phyloP scores from a whole-genome alignment of 2,113 vertebrate species.

The Gadus chalcogrammus region DNA sequence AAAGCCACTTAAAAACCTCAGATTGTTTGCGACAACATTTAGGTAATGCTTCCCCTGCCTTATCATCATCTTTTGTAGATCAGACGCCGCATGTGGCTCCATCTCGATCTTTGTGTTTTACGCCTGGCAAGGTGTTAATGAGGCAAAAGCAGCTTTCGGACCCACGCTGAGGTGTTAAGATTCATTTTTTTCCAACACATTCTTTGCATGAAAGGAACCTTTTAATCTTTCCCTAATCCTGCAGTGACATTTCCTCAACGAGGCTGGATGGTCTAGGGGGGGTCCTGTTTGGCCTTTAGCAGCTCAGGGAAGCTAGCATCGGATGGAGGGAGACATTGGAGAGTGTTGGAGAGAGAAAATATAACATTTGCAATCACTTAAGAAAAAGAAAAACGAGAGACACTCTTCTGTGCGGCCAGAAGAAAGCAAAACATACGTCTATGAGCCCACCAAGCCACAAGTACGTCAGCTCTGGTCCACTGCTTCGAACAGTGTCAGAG shows the following conservation, averaged over 20 bases:
- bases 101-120: slow-evolving; percentile 31
- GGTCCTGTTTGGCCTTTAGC: slow-evolving; percentile 45
- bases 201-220: slow-evolving; percentile 45
- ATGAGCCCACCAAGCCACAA: slow-evolving; percentile 13
- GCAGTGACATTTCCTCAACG: slow-evolving; percentile 59
- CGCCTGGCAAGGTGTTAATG: slow-evolving; percentile 43
- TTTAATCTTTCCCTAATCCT: slow-evolving; percentile 65
- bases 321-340: too few species aligned
- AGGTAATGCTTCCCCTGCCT: not conserved
- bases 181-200: slow-evolving; percentile 47
- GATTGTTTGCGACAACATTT: not conserved
- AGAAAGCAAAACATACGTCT: slow-evolving; percentile 21
- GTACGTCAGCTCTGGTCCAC: slow-evolving; percentile 19
- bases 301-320: too few species aligned
- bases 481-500: slow-evolving; percentile 1
- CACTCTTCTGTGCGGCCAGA: slow-evolving; percentile 18
- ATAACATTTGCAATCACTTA: slow-evolving; percentile 30
- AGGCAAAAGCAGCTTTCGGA: slow-evolving; percentile 56
- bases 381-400: not conserved
- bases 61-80: not conserved
- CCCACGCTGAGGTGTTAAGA: slow-evolving; percentile 50
- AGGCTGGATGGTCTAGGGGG: slow-evolving; percentile 15
- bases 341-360: slow-evolving; percentile 24
- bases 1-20: not conserved
- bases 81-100: not conserved